A percentile compares a stretch with the other conserved stretches of the same genome.
phyloP scores from a whole-genome alignment of 2,113 vertebrate species.

The Melanerpes formicivorus region DNA sequence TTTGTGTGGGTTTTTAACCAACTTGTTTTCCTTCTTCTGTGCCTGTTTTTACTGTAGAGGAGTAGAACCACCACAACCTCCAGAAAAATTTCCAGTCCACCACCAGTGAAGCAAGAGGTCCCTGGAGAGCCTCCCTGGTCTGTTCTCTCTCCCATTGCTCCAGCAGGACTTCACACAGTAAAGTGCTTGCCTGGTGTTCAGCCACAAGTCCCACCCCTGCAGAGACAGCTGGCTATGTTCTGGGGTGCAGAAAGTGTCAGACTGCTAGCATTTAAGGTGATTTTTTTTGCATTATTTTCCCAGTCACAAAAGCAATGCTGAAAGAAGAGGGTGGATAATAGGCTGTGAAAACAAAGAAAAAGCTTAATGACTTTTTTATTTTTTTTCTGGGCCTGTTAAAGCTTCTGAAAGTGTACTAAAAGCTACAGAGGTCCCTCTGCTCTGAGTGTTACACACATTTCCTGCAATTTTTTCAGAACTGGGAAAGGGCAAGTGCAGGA shows the following conservation, averaged over 20 bases:
- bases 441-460: not conserved
- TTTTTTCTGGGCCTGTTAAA: not conserved
- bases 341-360: not conserved
- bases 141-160: not conserved
- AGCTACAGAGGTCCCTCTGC: not conserved
- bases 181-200: not conserved
- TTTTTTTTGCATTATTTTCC: not conserved
- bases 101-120: not conserved
- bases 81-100: too few relatives aligned
- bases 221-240: not conserved
- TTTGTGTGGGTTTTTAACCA: too few relatives aligned
- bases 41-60: not conserved
- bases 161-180: not conserved
- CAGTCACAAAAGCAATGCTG: not conserved
- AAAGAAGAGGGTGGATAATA: not conserved
- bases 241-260: not conserved
- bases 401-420: not conserved
- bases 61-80: not conserved
- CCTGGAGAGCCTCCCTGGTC: fast-evolving
- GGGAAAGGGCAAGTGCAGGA: not conserved
- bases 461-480: not conserved
- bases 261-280: not conserved
- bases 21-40: not conserved
- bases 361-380: not conserved
- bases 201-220: not conserved